These are phyloP conservation scores for Sus scrofa DNA, from an alignment of 2,113 vertebrate genomes.

Conservation along the genomic window DNA sequence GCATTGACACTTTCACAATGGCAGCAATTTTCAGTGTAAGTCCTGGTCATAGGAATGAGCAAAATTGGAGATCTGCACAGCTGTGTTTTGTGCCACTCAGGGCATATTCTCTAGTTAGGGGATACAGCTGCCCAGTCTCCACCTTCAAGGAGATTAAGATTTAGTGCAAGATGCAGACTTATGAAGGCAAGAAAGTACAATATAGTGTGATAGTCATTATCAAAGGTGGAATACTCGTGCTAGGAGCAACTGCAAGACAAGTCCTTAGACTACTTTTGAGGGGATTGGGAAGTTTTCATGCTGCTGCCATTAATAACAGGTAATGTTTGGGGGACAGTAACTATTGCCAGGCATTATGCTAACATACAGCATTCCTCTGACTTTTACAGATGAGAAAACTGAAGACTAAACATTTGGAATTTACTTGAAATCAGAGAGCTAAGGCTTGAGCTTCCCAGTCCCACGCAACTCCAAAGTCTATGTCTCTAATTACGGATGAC, in stretches of 20 bases:
- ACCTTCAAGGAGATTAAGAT: conserved; percentile 26
- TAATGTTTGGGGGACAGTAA: neutral
- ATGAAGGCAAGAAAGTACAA: neutral
- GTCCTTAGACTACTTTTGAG: neutral
- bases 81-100: neutral
- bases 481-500: neutral
- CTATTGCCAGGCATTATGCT: neutral
- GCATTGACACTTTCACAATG: conserved; percentile 24
- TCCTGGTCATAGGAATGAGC: neutral
- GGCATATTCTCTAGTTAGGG: neutral
- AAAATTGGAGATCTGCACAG: neutral
- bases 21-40: neutral
- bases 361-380: neutral
- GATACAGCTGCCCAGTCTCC: conserved; percentile 7
- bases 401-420: conserved; percentile 9
- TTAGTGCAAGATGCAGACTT: neutral
- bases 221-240: neutral
- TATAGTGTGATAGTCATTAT: neutral
- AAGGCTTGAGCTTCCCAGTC: neutral
- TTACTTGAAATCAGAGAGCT: neutral
- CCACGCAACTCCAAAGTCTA: neutral
- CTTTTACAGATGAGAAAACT: conserved; percentile 55
- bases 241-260: neutral
- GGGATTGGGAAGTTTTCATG: neutral
- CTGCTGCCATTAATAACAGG: neutral